Evolutionary conservation across 64 coral and sea anemone genomes (phyloP), one percentile per base, ranked within the genome.

Genomic region (Hydrozoanthus tunicans): DNA sequence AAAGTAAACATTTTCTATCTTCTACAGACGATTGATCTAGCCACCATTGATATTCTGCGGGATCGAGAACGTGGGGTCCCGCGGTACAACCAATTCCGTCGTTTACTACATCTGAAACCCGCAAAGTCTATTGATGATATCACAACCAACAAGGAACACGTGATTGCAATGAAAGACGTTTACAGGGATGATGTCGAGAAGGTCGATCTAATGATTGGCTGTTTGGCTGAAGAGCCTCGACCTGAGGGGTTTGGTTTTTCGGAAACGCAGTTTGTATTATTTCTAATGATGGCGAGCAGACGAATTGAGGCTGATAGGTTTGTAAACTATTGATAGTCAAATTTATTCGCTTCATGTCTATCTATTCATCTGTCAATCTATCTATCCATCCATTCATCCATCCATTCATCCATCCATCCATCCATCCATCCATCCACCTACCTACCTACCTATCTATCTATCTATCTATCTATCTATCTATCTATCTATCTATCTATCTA

Each of bases 41-140:
- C 92, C 27, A 98, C 93, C 27, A 94, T 98, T 73, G 95, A 98
- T 59, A 94, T 98, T 24, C 61, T 98, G 70, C 70, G 95, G 4
- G 95, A 98, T 7, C 93, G 95, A 23, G 95, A 98, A 12, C 93
- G 95, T 6, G 95, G 93, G 6, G 71, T 98, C 6, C 95, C 95
- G 14, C 76, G 95, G 27, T 98, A 90, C 51, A 98, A 98, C 64
- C 85, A 98, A 4, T 98, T 98, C 55, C 90, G 95, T 52, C 78
- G 85, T 9, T 85, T 94, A 77, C 59, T 91, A 53, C 79, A 83
- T 24, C 77, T 96, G 12, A 64, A 56, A 68, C 95, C 95, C 2
- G 95, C 81, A 3, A 78, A 94, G 24, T 89, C 95, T 0, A 94
- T 96, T 74, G 89, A 94, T 24, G 32, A 91, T 4, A 83, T 96